These are phyloP conservation scores for Priocnemis perturbator DNA, from an alignment of 2,888 invertebrate genomes.

Conservation along the genomic window DNA sequence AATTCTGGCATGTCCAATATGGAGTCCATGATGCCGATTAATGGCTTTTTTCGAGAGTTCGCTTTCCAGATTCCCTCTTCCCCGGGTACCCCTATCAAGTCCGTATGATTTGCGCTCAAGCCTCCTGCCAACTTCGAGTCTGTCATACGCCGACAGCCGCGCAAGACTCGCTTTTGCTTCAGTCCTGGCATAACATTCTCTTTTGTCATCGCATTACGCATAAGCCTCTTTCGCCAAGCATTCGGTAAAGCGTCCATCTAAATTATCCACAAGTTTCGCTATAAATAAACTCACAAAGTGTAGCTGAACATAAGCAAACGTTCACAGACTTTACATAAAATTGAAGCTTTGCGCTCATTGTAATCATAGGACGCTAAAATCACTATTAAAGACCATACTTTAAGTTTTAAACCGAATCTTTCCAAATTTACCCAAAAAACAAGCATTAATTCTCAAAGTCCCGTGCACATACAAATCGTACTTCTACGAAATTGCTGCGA, in stretches of 20 bases:
- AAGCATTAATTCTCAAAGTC: too few relatives aligned
- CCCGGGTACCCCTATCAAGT: conserved; percentile 6
- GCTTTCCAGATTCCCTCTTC: conserved; percentile 49
- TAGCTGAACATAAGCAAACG: not conserved
- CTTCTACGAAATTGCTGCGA: too few relatives aligned
- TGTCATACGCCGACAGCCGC: conserved; percentile 4
- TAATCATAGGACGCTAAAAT: too few relatives aligned
- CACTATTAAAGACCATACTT: too few relatives aligned
- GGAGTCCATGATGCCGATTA: conserved; percentile 35
- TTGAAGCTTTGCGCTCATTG: too few relatives aligned
- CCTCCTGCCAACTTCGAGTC: conserved; percentile 40
- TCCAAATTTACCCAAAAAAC: too few relatives aligned
- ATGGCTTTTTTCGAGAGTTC: conserved; percentile 40
- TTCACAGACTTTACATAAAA: not conserved
- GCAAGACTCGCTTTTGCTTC: conserved; percentile 34
- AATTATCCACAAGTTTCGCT: conserved; percentile 9
- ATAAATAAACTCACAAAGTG: too few relatives aligned
- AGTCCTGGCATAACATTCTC: conserved; percentile 37
- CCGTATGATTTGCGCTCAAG: conserved; percentile 26
- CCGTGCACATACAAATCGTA: too few relatives aligned
- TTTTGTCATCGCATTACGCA: conserved; percentile 39
- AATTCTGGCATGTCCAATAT: conserved; percentile 39
- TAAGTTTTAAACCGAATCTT: too few relatives aligned
- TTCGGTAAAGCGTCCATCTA: conserved; percentile 22
- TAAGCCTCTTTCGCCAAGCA: conserved; percentile 39